Base-by-base conservation (phyloP, 92 coral and sea anemone species). In the Zoanthus sociatus region DNA sequence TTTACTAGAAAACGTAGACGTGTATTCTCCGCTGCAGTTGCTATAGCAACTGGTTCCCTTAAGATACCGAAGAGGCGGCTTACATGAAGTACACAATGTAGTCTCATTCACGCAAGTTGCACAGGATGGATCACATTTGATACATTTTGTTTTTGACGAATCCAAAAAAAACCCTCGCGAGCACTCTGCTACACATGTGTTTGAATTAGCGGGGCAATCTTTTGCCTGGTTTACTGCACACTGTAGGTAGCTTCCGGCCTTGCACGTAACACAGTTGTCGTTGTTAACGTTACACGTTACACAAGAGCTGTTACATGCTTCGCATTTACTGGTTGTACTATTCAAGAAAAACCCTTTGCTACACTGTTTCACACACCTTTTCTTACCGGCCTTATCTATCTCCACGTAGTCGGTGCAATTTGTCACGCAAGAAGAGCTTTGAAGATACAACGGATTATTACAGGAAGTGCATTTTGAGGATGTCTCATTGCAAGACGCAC, bases 21-120 rank as follows among this genome's bases (percentile, higher is more conserved):
- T 89, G 84, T 67, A 89, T 71, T 90, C 91, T 13, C 66, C n/a
- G 7, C 88, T 82, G 37, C 98, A 94, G 48, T 89, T 77, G 26
- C 46, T 58, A 7, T 84, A 70, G 66, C 98, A 94, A 8, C 66
- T 20, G 7, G 86, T 67, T 5, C 88, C 89, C 17, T 75, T 76
- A 18, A 92, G 87, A 56, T 73, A 94, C 10, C 45, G 5, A 1
- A 76, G 17, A 17, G 98, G 98, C 66, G 69, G 32, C 13, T 84
- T 21, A 86, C 98, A 94, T 44, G 95, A 93, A 13, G 96, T 93
- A 56, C 98, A 94, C 82, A 91, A 89, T 3, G 55, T 71, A 0
- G 89, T 21, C 14, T 1, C 48, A 55, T 81, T 81, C n/a, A 33
- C 88, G 70, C 98, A 94, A 56, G 95, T 92, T 46, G 94, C 93